Evolutionary conservation across 2,113 vertebrate species (phyloP).

Genomic region (Strix aluco): DNA sequence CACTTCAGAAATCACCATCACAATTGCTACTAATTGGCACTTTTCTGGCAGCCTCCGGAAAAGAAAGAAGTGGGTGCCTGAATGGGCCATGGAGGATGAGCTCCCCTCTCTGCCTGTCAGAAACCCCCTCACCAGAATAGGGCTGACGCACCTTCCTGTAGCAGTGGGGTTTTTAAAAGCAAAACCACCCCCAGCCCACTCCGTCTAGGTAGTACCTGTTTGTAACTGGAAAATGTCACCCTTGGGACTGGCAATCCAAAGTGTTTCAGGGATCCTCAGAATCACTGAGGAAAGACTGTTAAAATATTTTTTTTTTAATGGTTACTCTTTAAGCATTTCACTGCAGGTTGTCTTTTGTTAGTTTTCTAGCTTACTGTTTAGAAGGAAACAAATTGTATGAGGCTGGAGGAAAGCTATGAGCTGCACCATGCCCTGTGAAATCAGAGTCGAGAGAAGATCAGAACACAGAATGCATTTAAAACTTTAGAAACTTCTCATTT

Average conservation of each 20-base stretch:
- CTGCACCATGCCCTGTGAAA: neutral
- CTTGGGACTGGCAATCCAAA: neutral
- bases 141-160: neutral
- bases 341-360: neutral
- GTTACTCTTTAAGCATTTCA: neutral
- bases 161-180: neutral
- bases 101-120: neutral
- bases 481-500: neutral
- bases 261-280: neutral
- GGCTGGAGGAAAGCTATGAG: neutral
- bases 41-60: constrained; percentile 42
- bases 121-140: neutral
- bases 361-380: neutral
- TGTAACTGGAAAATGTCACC: neutral
- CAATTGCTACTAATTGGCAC: constrained; percentile 63
- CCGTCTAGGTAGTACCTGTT: neutral
- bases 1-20: constrained; percentile 61
- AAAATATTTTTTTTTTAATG: neutral
- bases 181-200: fast-evolving
- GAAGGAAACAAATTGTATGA: neutral
- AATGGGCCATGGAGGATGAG: neutral
- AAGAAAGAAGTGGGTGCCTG: neutral
- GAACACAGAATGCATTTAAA: neutral
- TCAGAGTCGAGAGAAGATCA: neutral
- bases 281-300: neutral